Percentiles rank a stretch among this genome's conserved stretches.
These are phyloP conservation scores for Ceratina calcarata DNA, from an alignment of 1,140 invertebrate species.

Conservation along the genomic window DNA sequence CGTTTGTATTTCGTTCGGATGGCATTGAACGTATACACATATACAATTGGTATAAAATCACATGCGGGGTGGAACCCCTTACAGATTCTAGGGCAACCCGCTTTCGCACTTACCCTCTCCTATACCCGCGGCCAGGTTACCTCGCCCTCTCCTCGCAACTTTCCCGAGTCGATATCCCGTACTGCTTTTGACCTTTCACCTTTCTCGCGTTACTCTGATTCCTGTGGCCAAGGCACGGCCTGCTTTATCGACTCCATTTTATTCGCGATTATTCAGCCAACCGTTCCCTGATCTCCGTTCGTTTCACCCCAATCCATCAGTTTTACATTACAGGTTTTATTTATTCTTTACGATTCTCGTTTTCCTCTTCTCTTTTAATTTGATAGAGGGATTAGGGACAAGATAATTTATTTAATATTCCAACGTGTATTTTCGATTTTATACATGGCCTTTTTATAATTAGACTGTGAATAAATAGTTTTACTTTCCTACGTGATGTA, in stretches of 20 bases:
- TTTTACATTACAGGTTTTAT: too few species aligned
- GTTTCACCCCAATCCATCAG: background rate
- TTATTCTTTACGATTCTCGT: too few species aligned
- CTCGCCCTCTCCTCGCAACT: conserved; percentile 59
- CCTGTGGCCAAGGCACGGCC: conserved; percentile 44
- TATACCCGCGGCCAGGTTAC: conserved; percentile 55
- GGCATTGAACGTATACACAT: conserved; percentile 27
- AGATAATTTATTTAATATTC: too few species aligned
- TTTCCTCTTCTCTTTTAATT: too few species aligned
- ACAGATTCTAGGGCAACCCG: conserved; percentile 62
- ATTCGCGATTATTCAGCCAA: too few species aligned
- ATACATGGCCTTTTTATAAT: background rate
- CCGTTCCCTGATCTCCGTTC: too few species aligned
- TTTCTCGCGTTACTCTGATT: conserved; percentile 61
- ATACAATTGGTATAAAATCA: conserved; percentile 33
- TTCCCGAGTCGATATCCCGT: conserved; percentile 62
- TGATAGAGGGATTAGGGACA: too few species aligned
- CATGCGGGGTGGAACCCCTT: conserved; percentile 50
- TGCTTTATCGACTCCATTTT: conserved; percentile 47
- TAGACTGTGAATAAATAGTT: background rate
- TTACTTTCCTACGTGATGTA: background rate
- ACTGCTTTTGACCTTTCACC: conserved; percentile 65
- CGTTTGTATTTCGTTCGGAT: conserved; percentile 13
- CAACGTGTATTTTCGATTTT: too few species aligned
- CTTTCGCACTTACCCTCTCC: conserved; percentile 59